A percentile compares a stretch with the other conserved stretches of the same genome.
Conservation (phyloP, 2,888 invertebrate species). For the Drosophila atripex region DNA sequence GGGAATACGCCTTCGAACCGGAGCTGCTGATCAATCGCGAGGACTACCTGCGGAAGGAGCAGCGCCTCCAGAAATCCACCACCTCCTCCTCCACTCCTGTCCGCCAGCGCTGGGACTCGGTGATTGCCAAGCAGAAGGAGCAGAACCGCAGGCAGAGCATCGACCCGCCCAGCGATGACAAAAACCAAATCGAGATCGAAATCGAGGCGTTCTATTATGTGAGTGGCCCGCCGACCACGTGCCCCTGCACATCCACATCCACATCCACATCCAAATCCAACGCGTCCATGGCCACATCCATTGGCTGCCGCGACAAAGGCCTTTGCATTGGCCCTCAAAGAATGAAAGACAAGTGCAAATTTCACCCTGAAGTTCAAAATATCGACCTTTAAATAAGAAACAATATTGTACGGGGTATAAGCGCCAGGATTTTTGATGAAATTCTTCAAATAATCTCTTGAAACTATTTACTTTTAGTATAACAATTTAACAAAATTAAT, state of each 20-base stretch:
- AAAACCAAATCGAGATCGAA: slow-evolving; percentile 81
- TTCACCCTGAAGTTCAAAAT: slow-evolving; percentile 9
- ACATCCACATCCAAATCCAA: too few relatives aligned
- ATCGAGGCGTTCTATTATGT: slow-evolving; percentile 83
- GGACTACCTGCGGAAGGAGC: slow-evolving; percentile 77
- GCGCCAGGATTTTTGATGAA: background rate
- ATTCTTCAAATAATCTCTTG: background rate
- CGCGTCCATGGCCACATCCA: slow-evolving; percentile 13
- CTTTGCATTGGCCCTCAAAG: slow-evolving; percentile 42
- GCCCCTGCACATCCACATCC: background rate
- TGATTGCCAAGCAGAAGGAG: slow-evolving; percentile 70
- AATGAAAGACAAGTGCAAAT: slow-evolving; percentile 4
- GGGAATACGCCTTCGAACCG: slow-evolving; percentile 83
- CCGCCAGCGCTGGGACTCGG: slow-evolving; percentile 70
- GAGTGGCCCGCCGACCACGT: slow-evolving; percentile 59
- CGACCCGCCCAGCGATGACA: slow-evolving; percentile 74
- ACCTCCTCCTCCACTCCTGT: slow-evolving; percentile 61
- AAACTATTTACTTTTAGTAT: background rate
- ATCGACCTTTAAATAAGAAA: slow-evolving; percentile 3
- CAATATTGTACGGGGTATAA: background rate
- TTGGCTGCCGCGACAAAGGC: slow-evolving; percentile 21
- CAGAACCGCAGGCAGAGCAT: slow-evolving; percentile 66
- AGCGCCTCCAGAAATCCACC: slow-evolving; percentile 52
- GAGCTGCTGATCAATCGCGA: slow-evolving; percentile 81
- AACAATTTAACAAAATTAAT: too few relatives aligned